Percentiles rank a stretch among this genome's conserved stretches.
These are phyloP conservation scores for Pogonus chalceus DNA, from an alignment of 1,140 invertebrate species.

Conservation along the genomic window DNA sequence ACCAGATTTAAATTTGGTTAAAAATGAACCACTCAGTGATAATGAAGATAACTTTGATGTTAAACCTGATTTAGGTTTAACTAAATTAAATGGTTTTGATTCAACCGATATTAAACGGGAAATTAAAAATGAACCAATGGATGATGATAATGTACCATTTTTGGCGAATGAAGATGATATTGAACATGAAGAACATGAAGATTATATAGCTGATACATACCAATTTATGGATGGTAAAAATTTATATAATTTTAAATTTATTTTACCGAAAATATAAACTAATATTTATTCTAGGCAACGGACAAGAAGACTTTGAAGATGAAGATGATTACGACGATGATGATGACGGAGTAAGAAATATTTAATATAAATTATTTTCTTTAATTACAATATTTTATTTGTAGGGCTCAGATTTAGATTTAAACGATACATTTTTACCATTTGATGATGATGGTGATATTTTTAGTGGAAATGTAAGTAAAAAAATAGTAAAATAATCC, in stretches of 20 bases:
- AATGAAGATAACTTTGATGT: neutral
- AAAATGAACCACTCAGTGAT: neutral
- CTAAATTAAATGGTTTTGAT: neutral
- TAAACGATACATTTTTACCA: neutral
- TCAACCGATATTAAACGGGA: neutral
- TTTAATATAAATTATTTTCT: neutral
- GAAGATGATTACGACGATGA: neutral
- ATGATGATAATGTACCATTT: neutral
- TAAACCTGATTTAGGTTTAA: neutral
- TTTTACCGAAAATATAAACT: neutral
- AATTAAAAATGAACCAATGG: neutral
- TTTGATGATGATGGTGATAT: neutral
- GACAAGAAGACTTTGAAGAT: neutral
- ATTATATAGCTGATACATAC: neutral
- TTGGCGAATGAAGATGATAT: neutral
- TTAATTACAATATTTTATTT: neutral
- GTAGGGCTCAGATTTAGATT: neutral
- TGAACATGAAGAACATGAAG: neutral
- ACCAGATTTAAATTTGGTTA: neutral
- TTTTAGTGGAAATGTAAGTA: neutral
- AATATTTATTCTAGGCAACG: neutral
- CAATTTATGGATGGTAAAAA: neutral
- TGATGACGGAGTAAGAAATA: neutral
- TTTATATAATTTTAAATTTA: neutral
- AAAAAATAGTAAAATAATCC: too few species aligned